These are phyloP conservation scores for Vidua chalybeata DNA, from an alignment of 2,113 vertebrate genomes.

Conservation along the genomic window DNA sequence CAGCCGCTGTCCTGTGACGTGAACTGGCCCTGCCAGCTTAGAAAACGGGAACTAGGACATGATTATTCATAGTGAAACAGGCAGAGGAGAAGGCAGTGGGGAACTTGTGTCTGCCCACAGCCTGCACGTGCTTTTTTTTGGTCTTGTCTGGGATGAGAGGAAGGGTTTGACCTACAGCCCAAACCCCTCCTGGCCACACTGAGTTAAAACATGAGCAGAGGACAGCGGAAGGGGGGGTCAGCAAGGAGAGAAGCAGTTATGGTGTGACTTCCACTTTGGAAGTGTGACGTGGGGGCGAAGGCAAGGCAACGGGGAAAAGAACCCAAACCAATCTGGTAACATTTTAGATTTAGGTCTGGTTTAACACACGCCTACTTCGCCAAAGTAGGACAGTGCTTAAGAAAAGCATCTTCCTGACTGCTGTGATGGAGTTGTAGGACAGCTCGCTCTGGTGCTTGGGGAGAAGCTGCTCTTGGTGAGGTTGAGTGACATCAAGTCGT, in stretches of 20 bases:
- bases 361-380: neutral
- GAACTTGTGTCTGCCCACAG: neutral
- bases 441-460: neutral
- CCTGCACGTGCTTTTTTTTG: neutral
- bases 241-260: neutral
- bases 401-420: neutral
- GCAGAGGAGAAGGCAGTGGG: neutral
- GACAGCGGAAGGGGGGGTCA: neutral
- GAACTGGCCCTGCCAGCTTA: neutral
- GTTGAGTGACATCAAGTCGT: neutral
- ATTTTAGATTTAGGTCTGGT: conserved; percentile 21
- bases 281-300: neutral
- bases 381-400: conserved; percentile 24
- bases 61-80: conserved; percentile 29
- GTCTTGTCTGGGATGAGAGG: neutral
- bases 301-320: neutral
- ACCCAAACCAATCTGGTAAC: neutral
- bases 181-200: neutral
- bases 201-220: neutral
- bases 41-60: neutral
- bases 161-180: neutral
- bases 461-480: neutral
- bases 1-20: neutral
- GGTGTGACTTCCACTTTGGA: neutral
- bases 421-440: neutral